phyloP scores from a whole-genome alignment of 1,140 invertebrate species.

The Bradynema listronoti region DNA sequence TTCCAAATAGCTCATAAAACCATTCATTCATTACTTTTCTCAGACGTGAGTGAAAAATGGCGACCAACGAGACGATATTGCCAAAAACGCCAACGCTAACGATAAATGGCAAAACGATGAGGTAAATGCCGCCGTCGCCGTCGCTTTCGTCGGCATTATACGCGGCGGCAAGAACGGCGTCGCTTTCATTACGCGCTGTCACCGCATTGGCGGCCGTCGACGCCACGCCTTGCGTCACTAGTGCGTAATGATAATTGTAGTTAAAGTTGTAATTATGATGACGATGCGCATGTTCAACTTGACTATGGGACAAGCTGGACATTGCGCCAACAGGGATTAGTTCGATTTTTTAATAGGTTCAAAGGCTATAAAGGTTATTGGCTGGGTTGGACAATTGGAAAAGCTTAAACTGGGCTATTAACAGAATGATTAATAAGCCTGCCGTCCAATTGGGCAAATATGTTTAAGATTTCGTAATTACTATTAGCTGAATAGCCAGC shows the following conservation, averaged over 20 bases:
- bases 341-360: too few species aligned
- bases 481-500: too few species aligned
- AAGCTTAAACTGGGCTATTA: too few species aligned
- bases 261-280: background rate
- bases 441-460: too few species aligned
- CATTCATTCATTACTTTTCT: slow-evolving; percentile 33
- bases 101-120: slow-evolving; percentile 47
- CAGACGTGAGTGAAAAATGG: slow-evolving; percentile 53
- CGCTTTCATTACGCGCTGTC: background rate
- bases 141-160: background rate
- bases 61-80: slow-evolving; percentile 53
- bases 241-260: background rate
- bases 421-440: too few species aligned
- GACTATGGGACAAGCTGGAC: too few species aligned
- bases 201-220: too few species aligned
- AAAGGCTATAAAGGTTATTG: too few species aligned
- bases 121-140: slow-evolving; percentile 16
- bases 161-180: background rate
- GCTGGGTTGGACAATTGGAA: too few species aligned
- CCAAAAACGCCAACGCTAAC: slow-evolving; percentile 51
- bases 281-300: too few species aligned
- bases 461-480: too few species aligned
- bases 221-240: background rate
- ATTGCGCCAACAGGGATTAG: too few species aligned
- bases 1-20: slow-evolving; percentile 15